Conservation (phyloP, 1,140 invertebrate genomes). For the Rhyacophila brunnea region DNA sequence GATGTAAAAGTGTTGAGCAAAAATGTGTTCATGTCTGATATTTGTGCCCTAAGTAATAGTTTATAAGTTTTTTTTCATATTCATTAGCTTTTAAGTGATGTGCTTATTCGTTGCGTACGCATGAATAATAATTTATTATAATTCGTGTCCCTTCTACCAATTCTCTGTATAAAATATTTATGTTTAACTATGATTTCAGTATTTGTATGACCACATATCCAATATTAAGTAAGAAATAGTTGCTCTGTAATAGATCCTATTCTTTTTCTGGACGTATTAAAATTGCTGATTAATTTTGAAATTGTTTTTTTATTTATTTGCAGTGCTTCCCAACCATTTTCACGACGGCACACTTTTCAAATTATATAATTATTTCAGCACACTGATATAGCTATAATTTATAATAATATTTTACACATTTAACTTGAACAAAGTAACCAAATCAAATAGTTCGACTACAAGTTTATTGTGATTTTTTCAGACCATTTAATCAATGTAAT, state of each 20-base stretch:
- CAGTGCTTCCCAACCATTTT: too few species aligned
- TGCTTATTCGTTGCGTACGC: not conserved
- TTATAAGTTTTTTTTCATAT: slow-evolving; percentile 2
- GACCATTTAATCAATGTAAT: too few species aligned
- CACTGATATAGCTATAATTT: too few species aligned
- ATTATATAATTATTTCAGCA: too few species aligned
- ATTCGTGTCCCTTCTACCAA: too few species aligned
- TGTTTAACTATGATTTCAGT: not conserved
- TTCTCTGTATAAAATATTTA: not conserved
- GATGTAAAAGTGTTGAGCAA: slow-evolving; percentile 1
- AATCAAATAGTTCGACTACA: too few species aligned
- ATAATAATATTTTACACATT: too few species aligned
- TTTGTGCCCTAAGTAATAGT: not conserved
- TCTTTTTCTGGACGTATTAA: not conserved
- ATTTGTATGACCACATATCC: slow-evolving; percentile 1
- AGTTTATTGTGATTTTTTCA: too few species aligned
- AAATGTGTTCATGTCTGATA: not conserved
- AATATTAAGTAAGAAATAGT: not conserved
- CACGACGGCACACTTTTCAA: too few species aligned
- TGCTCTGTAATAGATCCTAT: not conserved
- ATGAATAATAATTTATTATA: not conserved
- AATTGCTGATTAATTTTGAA: slow-evolving; percentile 2
- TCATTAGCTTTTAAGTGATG: not conserved
- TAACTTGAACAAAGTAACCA: too few species aligned
- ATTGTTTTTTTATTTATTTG: too few species aligned